These are phyloP conservation scores for Sciurus vulgaris DNA, from an alignment of 2,797 vertebrate species.

Conservation along the genomic window DNA sequence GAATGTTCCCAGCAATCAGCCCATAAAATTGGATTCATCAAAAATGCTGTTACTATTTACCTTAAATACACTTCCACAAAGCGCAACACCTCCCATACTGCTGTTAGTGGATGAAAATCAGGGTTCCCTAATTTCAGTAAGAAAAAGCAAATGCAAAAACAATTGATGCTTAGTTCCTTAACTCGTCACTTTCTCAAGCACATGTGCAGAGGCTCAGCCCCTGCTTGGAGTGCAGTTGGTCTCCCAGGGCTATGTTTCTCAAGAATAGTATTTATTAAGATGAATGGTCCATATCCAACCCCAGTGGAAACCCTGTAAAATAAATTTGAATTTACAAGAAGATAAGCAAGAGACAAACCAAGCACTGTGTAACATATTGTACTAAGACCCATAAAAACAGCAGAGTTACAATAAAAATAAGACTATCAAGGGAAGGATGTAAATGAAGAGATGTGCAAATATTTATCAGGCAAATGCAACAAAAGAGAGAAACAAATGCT, in stretches of 20 bases:
- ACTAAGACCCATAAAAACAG: neutral
- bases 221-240: neutral
- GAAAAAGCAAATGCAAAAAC: neutral
- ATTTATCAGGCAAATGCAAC: neutral
- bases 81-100: neutral
- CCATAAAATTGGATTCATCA: neutral
- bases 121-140: neutral
- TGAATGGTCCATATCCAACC: neutral
- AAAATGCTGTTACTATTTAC: neutral
- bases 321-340: slow-evolving; percentile 35
- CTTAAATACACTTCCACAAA: neutral
- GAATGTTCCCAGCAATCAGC: neutral
- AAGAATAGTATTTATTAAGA: neutral
- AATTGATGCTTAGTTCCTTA: neutral
- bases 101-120: neutral
- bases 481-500: neutral
- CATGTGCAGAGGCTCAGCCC: neutral
- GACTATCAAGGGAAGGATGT: neutral
- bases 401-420: neutral
- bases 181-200: neutral
- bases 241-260: neutral
- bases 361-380: neutral
- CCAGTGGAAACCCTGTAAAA: neutral
- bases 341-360: neutral
- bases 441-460: neutral